Base-by-base conservation (phyloP, 2,797 vertebrate genomes). In the Hypotaenidia okinawae region DNA sequence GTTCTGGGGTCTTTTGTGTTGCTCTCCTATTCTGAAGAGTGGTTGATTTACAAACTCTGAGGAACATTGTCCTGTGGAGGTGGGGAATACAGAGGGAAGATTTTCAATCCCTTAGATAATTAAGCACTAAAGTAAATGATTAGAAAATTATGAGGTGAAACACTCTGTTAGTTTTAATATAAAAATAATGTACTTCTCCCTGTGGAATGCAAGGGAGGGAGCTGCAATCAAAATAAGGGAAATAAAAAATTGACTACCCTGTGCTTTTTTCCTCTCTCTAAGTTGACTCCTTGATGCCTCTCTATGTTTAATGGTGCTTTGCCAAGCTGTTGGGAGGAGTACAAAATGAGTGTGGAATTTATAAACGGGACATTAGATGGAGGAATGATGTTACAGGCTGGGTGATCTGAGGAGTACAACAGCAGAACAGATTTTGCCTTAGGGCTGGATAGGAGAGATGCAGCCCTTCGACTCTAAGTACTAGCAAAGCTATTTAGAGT, bases 121-220 rank as follows among this genome's bases (percentile, higher is more conserved):
- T 92, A 96, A 95, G 81, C 70, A 82, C 90, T 93, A 97, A 97
- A 96, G 80, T 82, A 94, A 97, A 91, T 66, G 85, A 72, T 97
- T 61, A 87, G 87, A 94, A 94, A 97, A 92, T 75, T 22, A 95
- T n/a, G 81, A 95, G 55, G 57, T 0, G 4, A 88, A 96, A 89
- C 84, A 72, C 51, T 76, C 61, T 37, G 57, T 82, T 91, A 66
- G 87, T 93, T 94, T 96, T 95, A 86, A 89, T 95, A 95, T 84
- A 92, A 94, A 95, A 93, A 92, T 54, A 70, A 55, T 68, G 69
- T 63, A 11, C 14, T 35, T 68, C 33, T 91, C 72, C 51, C 69
- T 11, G 67, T 47, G 74, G 79, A 86, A 69, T 7, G 6, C 24
- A 28, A 64, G 52, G 78, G 63, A 92, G 70, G 52, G 57, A 92